A percentile compares a stretch with the other conserved stretches of the same genome.
Conservation (phyloP, 2,888 invertebrate genomes). For the Mamestra brassicae region DNA sequence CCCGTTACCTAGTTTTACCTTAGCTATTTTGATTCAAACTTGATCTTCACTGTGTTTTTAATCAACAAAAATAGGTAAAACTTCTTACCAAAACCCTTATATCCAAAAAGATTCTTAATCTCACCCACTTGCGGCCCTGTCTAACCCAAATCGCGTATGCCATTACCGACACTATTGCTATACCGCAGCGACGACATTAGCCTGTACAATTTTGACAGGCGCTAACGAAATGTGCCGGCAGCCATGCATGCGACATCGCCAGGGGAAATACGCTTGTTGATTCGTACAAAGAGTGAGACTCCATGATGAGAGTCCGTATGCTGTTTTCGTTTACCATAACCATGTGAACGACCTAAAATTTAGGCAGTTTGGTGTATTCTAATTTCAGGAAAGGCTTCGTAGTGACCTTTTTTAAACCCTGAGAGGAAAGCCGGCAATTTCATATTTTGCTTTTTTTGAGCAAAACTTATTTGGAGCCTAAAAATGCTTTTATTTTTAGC, state of each 20-base stretch:
- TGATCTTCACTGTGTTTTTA: neutral
- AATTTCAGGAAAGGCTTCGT: conserved; percentile 42
- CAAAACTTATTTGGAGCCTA: conserved; percentile 41
- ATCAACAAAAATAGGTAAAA: neutral
- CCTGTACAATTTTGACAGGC: conserved; percentile 54
- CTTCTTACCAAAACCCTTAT: neutral
- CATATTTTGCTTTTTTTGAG: conserved; percentile 51
- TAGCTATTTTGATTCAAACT: too few relatives aligned
- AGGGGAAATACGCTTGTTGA: conserved; percentile 70
- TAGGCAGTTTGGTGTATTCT: conserved; percentile 38
- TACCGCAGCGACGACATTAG: conserved; percentile 49
- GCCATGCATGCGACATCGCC: conserved; percentile 52
- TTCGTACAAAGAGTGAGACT: conserved; percentile 62
- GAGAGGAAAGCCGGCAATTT: conserved; percentile 44
- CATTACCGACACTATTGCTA: conserved; percentile 54
- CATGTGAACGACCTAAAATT: conserved; percentile 37
- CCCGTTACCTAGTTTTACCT: neutral
- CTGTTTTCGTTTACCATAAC: conserved; percentile 46
- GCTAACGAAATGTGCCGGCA: conserved; percentile 53
- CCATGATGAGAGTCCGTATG: conserved; percentile 44
- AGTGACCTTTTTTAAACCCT: conserved; percentile 50
- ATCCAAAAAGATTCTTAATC: conserved; percentile 28
- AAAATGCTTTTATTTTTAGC: conserved; percentile 46
- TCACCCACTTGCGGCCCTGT: conserved; percentile 22
- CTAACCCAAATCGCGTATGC: conserved; percentile 32